Evolutionary conservation across 2,113 vertebrate genomes (phyloP).

Genomic region (Callospermophilus lateralis): DNA sequence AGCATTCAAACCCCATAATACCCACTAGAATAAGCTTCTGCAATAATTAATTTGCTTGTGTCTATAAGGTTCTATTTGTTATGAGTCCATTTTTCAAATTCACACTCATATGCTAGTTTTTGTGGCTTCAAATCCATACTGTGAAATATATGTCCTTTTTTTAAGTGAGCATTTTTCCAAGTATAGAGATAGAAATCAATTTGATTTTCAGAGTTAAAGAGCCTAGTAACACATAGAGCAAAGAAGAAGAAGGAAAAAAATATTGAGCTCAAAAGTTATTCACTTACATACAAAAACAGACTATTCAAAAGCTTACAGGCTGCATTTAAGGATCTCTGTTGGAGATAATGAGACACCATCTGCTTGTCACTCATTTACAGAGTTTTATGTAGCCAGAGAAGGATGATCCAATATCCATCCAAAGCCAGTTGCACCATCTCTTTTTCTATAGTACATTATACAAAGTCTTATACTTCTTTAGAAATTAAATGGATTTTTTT

Average conservation of each 20-base stretch:
- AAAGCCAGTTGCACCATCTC: not conserved
- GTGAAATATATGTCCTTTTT: not conserved
- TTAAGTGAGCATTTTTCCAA: slow-evolving; percentile 48
- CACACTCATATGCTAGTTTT: not conserved
- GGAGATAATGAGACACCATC: slow-evolving; percentile 65
- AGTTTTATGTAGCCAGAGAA: not conserved
- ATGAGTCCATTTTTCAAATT: slow-evolving; percentile 42
- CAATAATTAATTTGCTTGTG: not conserved
- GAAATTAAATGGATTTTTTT: slow-evolving; percentile 36
- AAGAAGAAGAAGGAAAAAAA: not conserved
- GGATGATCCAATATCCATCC: slow-evolving; percentile 8
- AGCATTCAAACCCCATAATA: not conserved
- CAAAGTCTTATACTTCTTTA: slow-evolving; percentile 29
- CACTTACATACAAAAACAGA: slow-evolving; percentile 45
- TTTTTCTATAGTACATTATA: slow-evolving; percentile 3
- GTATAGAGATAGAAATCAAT: slow-evolving; percentile 7
- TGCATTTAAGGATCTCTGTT: not conserved
- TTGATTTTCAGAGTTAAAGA: slow-evolving; percentile 58
- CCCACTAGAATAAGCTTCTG: not conserved
- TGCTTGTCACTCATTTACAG: slow-evolving; percentile 58
- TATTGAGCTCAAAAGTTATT: slow-evolving; percentile 51
- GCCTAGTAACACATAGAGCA: not conserved
- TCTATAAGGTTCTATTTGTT: not conserved
- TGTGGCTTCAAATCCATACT: not conserved
- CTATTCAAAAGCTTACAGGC: slow-evolving; percentile 37